Base-by-base conservation (phyloP, 2,797 vertebrate genomes). In the Odontamblyopus lacepedii region DNA sequence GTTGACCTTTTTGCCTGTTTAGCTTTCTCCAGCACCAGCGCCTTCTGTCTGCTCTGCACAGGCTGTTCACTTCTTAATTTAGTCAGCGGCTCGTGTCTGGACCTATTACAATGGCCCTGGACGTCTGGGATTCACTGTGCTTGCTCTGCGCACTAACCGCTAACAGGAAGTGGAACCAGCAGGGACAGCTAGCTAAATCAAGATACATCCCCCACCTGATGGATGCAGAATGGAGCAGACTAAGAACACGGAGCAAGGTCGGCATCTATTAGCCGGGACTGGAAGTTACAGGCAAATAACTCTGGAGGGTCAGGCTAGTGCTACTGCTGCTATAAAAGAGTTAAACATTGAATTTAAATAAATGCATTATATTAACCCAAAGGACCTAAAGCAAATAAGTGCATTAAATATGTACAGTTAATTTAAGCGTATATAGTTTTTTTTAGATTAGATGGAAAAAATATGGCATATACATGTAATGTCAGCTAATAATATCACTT, bases 131-230 rank as follows among this genome's bases (percentile, higher is more conserved):
- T 75, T 83, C 76, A 75, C 79, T 59, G 57, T 23, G 63, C 51
- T 61, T 4, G 62, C 63, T 29, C 5, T 38, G 63, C 2, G 44
- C 26, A 76, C 77, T 61, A 78, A 85, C 77, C 67, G 50, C 79
- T 67, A 78, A 78, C 77, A 81, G 71, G 79, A 77, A 79, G 83
- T 51, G 69, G 78, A 73, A 77, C 65, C 65, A 67, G 65, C 63
- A 77, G 70, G 69, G 83, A 81, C 81, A 59, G 55, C 55, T 70
- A 69, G 82, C 71, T 84, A 87, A 92, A 92, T 92, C 85, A 88
- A 92, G 90, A 92, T 86, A 77, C 87, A 90, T 92, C 83, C 78
- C 80, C 26, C 62, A 72, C 71, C 78, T 91, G 92, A 91, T 91
- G 78, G 88, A 91, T 84, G 77, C 77, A 86, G 91, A 91, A 89